Evolutionary conservation across 2,888 invertebrate genomes (phyloP), one percentile per base, ranked within the genome.

Genomic region (Chymomyza procnemis): DNA sequence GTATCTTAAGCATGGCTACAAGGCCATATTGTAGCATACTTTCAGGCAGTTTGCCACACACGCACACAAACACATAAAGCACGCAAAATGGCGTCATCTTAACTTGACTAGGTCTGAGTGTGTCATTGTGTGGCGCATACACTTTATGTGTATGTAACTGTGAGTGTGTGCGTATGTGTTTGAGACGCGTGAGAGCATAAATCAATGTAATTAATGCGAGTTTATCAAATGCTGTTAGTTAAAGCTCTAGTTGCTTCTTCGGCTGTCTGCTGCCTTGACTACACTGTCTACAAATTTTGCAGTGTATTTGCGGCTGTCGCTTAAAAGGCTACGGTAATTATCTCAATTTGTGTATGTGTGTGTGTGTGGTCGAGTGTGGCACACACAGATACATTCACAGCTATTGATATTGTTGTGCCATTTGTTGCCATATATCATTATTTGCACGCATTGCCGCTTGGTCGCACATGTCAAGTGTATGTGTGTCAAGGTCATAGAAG

Each of bases 181-280:
- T 46, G 21, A 18, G 26, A 73, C 69, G 78, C 79, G 76, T 64
- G 71, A 50, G 67, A 70, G 77, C 80, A 85, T 85, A 83, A 83
- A 87, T 86, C 87, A 86, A 83, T 83, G 75, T 83, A 86, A 86
- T 86, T 86, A 85, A 85, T 78, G 85, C 71, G 75, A 80, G 76
- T 81, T 81, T 80, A 79, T 80, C 81, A 84, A 78, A 78, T 63
- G 75, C 48, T 50, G 57, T 14, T 16, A 30, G 26, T 41, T 18
- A 30, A 26, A 26, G 18, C 60, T 30, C 26, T 26, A 14, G 16
- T 26, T n/a, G n/a, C n/a, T 41, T 41, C 34, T 41, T 41, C 26
- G 21, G 48, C 55, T 18, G n/a, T 19, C 50, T 30, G 30, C 46
- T 6, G 18, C 30, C 34, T 41, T 21, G 12, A 30, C 62, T 21